These are phyloP conservation scores for Melanerpes formicivorus DNA, from an alignment of 2,113 vertebrate species.

Conservation along the genomic window DNA sequence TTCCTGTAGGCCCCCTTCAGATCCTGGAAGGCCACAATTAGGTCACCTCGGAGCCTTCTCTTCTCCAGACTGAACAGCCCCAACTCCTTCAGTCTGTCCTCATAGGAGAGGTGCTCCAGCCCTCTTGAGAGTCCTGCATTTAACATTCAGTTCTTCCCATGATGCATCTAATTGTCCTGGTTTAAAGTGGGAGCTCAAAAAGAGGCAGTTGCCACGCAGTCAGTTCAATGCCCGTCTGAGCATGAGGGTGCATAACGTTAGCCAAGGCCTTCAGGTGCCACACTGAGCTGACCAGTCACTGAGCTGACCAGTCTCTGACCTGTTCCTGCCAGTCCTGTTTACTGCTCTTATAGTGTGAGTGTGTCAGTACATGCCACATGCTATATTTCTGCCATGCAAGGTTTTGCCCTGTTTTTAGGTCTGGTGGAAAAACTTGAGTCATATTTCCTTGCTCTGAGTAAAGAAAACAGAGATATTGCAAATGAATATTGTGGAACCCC, in stretches of 20 bases:
- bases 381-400: not conserved
- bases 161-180: not conserved
- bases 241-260: rapidly evolving
- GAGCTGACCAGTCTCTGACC: not conserved
- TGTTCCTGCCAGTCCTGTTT: not conserved
- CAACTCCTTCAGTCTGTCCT: too few species aligned
- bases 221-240: not conserved
- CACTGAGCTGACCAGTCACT: not conserved
- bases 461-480: not conserved
- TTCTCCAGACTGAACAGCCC: too few species aligned
- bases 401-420: not conserved
- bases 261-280: not conserved
- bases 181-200: not conserved
- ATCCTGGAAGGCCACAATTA: too few species aligned
- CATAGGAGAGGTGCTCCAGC: too few species aligned
- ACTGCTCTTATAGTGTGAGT: rapidly evolving
- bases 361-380: too few species aligned
- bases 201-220: not conserved
- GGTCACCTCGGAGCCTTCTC: too few species aligned
- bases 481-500: not conserved
- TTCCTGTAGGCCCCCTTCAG: too few species aligned
- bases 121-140: not conserved
- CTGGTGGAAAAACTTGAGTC: not conserved
- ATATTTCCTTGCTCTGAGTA: not conserved
- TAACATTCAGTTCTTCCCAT: not conserved